A percentile compares a stretch with the other conserved stretches of the same genome.
Evolutionary conservation across 2,797 vertebrate genomes (phyloP).

Genomic region (Acridotheres tristis): DNA sequence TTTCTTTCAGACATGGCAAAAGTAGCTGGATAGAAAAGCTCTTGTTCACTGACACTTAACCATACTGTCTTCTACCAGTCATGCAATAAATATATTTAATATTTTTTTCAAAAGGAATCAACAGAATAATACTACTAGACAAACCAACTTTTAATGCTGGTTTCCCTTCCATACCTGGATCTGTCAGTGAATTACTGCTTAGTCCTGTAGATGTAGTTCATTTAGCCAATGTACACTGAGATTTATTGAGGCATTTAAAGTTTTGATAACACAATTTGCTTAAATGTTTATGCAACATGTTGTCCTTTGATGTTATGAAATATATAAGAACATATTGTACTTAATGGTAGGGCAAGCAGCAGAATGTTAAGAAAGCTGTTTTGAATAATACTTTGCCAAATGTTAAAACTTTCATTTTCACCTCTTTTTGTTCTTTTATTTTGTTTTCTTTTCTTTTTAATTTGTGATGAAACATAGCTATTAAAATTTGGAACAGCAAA

Average conservation of each 20-base stretch:
- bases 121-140: not conserved
- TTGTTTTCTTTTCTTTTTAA: not conserved
- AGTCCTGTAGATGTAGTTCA: not conserved
- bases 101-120: not conserved
- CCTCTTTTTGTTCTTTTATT: not conserved
- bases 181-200: not conserved
- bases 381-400: slow-evolving; percentile 34
- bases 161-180: not conserved
- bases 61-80: slow-evolving; percentile 15
- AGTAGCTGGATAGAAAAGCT: slow-evolving; percentile 12
- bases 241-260: not conserved
- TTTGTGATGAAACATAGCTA: not conserved
- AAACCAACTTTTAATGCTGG: not conserved
- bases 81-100: slow-evolving; percentile 25
- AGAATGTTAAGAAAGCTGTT: slow-evolving; percentile 44
- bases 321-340: slow-evolving; percentile 31
- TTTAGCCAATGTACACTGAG: not conserved
- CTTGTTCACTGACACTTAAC: slow-evolving; percentile 31
- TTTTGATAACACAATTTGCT: slow-evolving; percentile 11
- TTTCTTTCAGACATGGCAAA: slow-evolving; percentile 19
- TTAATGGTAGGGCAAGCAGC: slow-evolving; percentile 19
- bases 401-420: not conserved
- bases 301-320: slow-evolving; percentile 20
- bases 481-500: not conserved
- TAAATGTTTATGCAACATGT: slow-evolving; percentile 21